A percentile compares a stretch with the other conserved stretches of the same genome.
These are phyloP conservation scores for Dreissena polymorpha DNA, from an alignment of 1,140 invertebrate genomes.

Conservation along the genomic window DNA sequence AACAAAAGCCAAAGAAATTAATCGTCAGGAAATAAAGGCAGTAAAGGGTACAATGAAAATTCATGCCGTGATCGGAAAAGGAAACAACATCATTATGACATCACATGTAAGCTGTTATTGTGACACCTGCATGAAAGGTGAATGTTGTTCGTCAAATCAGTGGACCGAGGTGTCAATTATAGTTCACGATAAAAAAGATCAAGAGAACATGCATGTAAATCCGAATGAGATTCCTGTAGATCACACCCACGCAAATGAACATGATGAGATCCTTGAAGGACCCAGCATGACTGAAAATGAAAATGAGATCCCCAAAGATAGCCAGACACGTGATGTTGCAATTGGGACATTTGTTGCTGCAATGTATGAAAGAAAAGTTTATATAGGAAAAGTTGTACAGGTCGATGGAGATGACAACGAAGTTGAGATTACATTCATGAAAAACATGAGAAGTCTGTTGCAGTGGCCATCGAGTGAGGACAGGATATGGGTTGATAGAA, in stretches of 20 bases:
- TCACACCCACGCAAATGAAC: background rate
- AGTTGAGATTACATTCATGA: conserved; percentile 40
- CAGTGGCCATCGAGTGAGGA: conserved; percentile 36
- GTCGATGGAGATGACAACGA: conserved; percentile 23
- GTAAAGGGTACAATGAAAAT: conserved; percentile 56
- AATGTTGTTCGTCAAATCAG: background rate
- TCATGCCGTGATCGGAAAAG: conserved; percentile 51
- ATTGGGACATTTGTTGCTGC: conserved; percentile 14
- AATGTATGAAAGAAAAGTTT: conserved; percentile 28
- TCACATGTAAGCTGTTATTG: conserved; percentile 9
- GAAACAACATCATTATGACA: conserved; percentile 22
- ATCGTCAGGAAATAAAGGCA: conserved; percentile 5
- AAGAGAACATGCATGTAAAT: too few relatives aligned
- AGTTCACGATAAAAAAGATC: too few relatives aligned
- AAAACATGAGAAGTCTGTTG: conserved; percentile 17
- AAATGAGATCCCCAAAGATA: too few relatives aligned
- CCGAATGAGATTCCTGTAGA: too few relatives aligned
- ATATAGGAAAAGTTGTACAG: conserved; percentile 24
- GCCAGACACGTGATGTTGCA: too few relatives aligned
- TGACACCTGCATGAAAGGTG: background rate
- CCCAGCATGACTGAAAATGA: too few relatives aligned
- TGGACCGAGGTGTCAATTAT: background rate
- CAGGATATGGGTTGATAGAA: conserved; percentile 10
- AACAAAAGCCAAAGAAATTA: conserved; percentile 23
- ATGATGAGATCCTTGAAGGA: too few relatives aligned